A percentile compares a stretch with the other conserved stretches of the same genome.
Evolutionary conservation across 1,140 invertebrate genomes (phyloP).

Genomic region (Bombus breviceps): DNA sequence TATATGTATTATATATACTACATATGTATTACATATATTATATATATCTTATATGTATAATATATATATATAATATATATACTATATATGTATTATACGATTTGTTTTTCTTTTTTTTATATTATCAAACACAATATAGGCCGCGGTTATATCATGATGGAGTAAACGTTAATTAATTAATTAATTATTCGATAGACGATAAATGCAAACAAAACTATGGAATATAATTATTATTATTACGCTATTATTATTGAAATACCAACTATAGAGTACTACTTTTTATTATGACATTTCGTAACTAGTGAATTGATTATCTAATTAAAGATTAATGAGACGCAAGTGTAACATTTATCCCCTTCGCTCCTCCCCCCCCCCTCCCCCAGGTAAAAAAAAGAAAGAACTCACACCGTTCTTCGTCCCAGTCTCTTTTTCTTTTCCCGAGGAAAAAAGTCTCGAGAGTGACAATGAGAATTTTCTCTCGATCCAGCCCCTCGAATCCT

Average conservation of each 20-base stretch:
- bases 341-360: slow-evolving; percentile 63
- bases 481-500: slow-evolving; percentile 12
- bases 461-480: slow-evolving; percentile 45
- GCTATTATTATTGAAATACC: slow-evolving; percentile 73
- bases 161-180: slow-evolving; percentile 49
- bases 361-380: too few species aligned
- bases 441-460: slow-evolving; percentile 14
- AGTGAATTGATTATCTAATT: slow-evolving; percentile 74
- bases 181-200: slow-evolving; percentile 63
- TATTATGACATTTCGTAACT: slow-evolving; percentile 78
- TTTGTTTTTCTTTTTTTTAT: slow-evolving; percentile 70
- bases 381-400: slow-evolving; percentile 7
- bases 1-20: too few species aligned
- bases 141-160: slow-evolving; percentile 58
- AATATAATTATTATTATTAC: slow-evolving; percentile 68
- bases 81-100: slow-evolving; percentile 62
- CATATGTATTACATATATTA: too few species aligned
- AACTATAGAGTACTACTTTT: slow-evolving; percentile 76
- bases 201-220: slow-evolving; percentile 68
- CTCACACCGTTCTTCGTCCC: slow-evolving; percentile 19
- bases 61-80: too few species aligned
- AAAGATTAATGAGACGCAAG: slow-evolving; percentile 70
- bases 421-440: slow-evolving; percentile 6
- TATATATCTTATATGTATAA: too few species aligned
- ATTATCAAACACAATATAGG: slow-evolving; percentile 57